Percentiles rank a stretch among this genome's conserved stretches.
Conservation (phyloP, 2,797 vertebrate genomes). For the Peromyscus attwateri region DNA sequence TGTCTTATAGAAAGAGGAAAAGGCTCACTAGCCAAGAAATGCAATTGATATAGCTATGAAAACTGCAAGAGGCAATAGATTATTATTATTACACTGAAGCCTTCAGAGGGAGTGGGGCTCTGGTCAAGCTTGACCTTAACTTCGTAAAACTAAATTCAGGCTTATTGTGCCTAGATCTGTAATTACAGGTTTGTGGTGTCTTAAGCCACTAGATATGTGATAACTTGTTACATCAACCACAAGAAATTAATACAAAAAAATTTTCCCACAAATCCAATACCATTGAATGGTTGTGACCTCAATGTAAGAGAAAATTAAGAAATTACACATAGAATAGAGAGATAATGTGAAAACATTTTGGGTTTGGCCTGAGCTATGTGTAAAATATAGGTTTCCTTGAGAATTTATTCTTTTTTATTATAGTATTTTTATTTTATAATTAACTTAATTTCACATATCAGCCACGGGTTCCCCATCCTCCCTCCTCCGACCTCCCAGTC, state of each 20-base stretch:
- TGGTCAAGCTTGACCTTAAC: neutral
- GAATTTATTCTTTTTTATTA: neutral
- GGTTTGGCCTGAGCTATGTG: neutral
- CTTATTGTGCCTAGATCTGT: neutral
- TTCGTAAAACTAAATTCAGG: neutral
- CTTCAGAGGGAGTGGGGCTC: neutral
- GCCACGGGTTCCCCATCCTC: too few relatives aligned
- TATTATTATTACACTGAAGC: neutral
- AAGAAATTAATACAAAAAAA: neutral
- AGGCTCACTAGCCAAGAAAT: neutral
- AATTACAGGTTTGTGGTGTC: neutral
- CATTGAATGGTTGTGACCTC: neutral
- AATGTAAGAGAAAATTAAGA: neutral
- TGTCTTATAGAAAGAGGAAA: neutral
- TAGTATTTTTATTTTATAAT: too few relatives aligned
- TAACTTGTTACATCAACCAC: slow-evolving; percentile 23
- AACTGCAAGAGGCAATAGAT: neutral
- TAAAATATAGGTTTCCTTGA: slow-evolving; percentile 44
- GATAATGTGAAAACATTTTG: neutral
- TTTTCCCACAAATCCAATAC: neutral
- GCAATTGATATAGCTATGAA: neutral
- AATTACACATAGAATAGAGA: neutral
- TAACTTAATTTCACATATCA: too few relatives aligned
- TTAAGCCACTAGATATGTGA: neutral
- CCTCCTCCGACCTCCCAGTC: too few relatives aligned